Base-by-base conservation (phyloP, 64 coral and sea anemone species). In the Pocillopora verrucosa region DNA sequence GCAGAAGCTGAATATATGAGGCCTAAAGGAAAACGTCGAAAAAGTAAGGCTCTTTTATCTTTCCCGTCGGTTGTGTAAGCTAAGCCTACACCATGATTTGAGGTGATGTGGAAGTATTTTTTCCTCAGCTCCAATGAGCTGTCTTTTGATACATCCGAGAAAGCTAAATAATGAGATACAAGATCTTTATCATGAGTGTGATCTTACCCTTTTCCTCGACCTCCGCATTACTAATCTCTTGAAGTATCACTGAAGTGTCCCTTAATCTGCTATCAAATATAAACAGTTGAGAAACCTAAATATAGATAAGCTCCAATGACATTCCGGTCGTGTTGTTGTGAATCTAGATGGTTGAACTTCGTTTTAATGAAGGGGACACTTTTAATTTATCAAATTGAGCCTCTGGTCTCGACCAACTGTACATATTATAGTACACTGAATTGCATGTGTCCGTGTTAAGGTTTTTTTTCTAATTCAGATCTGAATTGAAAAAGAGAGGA, bases 221-320 rank as follows among this genome's bases (percentile, higher is more conserved):
- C n/a, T 73, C 72, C 72, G n/a, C 72, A 73, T 73, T 73, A 73
- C 72, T 73, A 73, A 73, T 73, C 72, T 73, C 72, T 9, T 73
- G 13, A 73, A 73, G 72, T 73, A 73, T 73, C 72, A 73, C 13
- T 73, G 72, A 73, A 19, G 72, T 73, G 72, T 22, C 13, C 72
- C 2, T 73, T 3, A 73, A 73, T 73, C 72, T 73, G 72, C 20
- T 26, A n/a, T 4, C 72, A 73, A 19, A 73, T 12, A 17, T 30
- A 73, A 24, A 73, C 72, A 73, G 72, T 17, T 73, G 72, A 24
- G 72, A 73, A 73, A 73, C 72, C 72, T 73, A 17, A 9, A 22
- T 73, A 12, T 73, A 73, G 72, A 22, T 73, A 73, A 73, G n/a
- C 72, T 73, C 72, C 72, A 73, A 73, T 73, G 72, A 2, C 72